Evolutionary conservation across 2,113 vertebrate genomes (phyloP).

Genomic region (Lichenostomus cassidix): DNA sequence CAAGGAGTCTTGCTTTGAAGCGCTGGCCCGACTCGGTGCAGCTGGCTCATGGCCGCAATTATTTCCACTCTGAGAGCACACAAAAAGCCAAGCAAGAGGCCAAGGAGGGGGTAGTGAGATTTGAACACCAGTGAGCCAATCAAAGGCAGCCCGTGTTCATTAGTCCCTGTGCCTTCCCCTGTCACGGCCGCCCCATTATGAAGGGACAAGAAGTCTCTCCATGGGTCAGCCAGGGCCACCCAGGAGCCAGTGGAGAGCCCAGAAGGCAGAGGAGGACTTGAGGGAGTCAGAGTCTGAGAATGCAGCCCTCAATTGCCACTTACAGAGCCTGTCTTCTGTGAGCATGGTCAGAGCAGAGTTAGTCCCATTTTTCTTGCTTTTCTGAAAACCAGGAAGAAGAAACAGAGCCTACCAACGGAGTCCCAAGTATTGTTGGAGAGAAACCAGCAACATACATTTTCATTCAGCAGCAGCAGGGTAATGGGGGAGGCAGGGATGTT

Average conservation of each 20-base stretch:
- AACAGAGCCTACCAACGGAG: background rate
- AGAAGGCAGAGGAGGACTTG: background rate
- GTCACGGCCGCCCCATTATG: background rate
- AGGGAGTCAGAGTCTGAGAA: background rate
- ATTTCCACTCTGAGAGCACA: background rate
- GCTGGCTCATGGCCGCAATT: constrained; percentile 2
- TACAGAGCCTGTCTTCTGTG: background rate
- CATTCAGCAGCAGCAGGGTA: background rate
- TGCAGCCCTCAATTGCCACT: background rate
- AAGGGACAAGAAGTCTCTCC: background rate
- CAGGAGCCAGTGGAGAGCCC: background rate
- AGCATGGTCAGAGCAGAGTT: background rate
- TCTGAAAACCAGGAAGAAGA: background rate
- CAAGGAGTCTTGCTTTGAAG: background rate
- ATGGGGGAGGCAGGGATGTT: background rate
- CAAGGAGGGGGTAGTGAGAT: background rate
- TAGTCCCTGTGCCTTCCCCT: background rate
- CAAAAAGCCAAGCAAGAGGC: background rate
- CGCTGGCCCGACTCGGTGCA: background rate
- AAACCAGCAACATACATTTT: background rate
- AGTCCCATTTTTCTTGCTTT: background rate
- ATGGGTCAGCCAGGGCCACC: background rate
- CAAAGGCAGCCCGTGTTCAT: background rate
- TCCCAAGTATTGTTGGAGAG: background rate
- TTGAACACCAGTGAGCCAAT: background rate